Conservation (phyloP, 2,888 invertebrate species). For the Plebejus anna region DNA sequence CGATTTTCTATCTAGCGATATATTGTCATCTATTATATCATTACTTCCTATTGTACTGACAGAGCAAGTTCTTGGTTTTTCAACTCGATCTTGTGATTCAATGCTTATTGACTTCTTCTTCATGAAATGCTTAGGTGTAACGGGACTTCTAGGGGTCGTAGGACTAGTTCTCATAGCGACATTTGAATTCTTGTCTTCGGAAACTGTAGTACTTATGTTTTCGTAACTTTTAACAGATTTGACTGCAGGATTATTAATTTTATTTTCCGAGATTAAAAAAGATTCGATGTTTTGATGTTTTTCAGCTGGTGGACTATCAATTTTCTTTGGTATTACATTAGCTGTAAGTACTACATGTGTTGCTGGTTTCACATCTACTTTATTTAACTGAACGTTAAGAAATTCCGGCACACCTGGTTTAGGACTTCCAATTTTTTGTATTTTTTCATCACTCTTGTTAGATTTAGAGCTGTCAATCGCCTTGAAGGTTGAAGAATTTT, state of each 20-base stretch:
- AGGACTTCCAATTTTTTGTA: constrained; percentile 48
- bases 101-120: constrained; percentile 79
- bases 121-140: constrained; percentile 71
- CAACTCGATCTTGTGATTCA: constrained; percentile 70
- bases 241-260: constrained; percentile 48
- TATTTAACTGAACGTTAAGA: constrained; percentile 84
- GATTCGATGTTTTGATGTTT: constrained; percentile 56
- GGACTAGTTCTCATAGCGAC: constrained; percentile 32
- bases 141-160: constrained; percentile 57
- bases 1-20: constrained; percentile 70
- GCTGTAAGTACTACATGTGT: constrained; percentile 84
- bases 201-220: constrained; percentile 46
- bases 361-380: constrained; percentile 82
- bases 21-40: constrained; percentile 69
- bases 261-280: constrained; percentile 51
- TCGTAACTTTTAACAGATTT: constrained; percentile 54
- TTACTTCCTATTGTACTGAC: constrained; percentile 67
- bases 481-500: constrained; percentile 50
- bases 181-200: constrained; percentile 47
- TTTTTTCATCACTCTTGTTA: constrained; percentile 64
- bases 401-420: constrained; percentile 82
- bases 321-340: constrained; percentile 76
- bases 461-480: constrained; percentile 50
- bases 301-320: constrained; percentile 58
- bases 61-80: constrained; percentile 64